Conservation (phyloP, 2,113 vertebrate genomes). For the Camelus bactrianus region DNA sequence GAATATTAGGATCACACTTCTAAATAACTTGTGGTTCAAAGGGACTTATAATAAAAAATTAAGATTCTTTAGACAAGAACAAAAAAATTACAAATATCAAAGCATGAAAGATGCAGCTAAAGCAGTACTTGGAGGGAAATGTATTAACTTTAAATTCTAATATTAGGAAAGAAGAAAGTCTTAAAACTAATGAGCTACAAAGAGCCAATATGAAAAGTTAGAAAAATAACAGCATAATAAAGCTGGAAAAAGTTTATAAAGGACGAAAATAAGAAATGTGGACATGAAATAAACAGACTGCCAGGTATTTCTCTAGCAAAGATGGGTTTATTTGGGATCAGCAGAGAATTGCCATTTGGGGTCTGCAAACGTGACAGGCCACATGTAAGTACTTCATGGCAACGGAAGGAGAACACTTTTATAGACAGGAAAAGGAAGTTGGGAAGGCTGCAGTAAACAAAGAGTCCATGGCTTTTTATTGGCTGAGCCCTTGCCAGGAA, state of each 20-base stretch:
- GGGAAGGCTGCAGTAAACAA: not conserved
- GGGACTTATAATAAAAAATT: not conserved
- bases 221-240: not conserved
- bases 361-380: not conserved
- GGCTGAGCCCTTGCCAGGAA: not conserved
- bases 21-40: not conserved
- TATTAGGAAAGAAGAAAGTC: not conserved
- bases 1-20: not conserved
- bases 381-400: not conserved
- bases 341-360: not conserved
- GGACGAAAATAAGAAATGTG: not conserved
- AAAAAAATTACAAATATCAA: constrained; percentile 15
- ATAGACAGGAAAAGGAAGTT: not conserved
- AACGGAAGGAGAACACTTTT: not conserved
- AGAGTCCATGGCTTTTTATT: not conserved
- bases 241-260: constrained; percentile 21
- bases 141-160: constrained; percentile 8
- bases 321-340: not conserved
- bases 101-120: not conserved
- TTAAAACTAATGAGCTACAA: not conserved
- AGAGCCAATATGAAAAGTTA: constrained; percentile 14
- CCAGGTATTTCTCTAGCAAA: not conserved
- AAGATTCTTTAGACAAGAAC: constrained; percentile 1
- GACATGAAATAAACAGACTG: not conserved
- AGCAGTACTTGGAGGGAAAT: not conserved